phyloP scores from a whole-genome alignment of 1,140 invertebrate species.

The Dufourea novaeangliae region DNA sequence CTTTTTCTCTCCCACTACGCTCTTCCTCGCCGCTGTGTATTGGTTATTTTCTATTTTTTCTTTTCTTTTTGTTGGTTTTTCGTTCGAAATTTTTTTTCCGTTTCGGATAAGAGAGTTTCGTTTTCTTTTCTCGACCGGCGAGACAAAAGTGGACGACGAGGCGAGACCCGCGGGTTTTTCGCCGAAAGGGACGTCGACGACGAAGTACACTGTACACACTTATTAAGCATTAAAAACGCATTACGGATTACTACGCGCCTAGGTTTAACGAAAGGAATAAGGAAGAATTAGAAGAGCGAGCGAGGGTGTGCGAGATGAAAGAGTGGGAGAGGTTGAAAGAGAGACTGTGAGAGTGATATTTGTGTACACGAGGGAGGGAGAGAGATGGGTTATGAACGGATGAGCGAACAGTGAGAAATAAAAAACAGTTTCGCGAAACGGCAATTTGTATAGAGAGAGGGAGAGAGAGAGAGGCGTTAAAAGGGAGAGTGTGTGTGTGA shows the following conservation, averaged over 20 bases:
- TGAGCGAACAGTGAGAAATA: neutral
- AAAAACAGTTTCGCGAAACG: neutral
- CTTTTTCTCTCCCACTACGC: neutral
- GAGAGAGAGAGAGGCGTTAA: too few species aligned
- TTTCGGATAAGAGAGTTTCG: too few species aligned
- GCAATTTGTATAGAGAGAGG: too few species aligned
- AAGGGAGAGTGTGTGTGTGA: too few species aligned
- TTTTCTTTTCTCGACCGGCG: neutral
- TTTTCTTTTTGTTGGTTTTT: neutral
- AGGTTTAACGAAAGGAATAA: slow-evolving; percentile 52
- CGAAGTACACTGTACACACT: slow-evolving; percentile 13
- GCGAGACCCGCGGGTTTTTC: neutral
- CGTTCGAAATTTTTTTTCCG: neutral
- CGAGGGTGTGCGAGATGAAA: neutral
- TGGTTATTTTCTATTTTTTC: neutral
- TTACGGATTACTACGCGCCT: slow-evolving; percentile 53
- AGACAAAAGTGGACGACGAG: neutral
- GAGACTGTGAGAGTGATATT: neutral
- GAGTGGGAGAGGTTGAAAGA: neutral
- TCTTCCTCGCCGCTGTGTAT: neutral
- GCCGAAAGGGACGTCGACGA: slow-evolving; percentile 18
- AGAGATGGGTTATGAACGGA: neutral
- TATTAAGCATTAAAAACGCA: slow-evolving; percentile 59
- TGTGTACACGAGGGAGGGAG: neutral
- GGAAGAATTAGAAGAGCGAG: neutral